Conservation (phyloP, 2,888 invertebrate species). For the Pandemis cinnamomeana region DNA sequence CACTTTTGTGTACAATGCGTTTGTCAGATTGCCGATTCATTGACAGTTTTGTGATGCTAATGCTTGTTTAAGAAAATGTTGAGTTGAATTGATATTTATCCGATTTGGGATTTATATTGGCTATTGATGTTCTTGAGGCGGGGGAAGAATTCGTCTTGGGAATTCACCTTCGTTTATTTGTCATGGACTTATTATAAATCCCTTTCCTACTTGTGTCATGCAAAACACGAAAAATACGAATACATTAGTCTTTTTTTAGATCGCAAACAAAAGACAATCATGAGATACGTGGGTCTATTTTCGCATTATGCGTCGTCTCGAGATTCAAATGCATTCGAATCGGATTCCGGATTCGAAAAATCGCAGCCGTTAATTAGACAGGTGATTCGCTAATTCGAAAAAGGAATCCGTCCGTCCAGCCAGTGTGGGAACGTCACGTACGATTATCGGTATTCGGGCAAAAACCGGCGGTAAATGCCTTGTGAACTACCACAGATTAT, state of each 20-base stretch:
- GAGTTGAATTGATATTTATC: conserved; percentile 36
- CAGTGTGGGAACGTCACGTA: conserved; percentile 83
- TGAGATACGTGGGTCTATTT: not conserved
- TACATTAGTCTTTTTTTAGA: not conserved
- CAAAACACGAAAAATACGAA: not conserved
- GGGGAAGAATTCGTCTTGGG: not conserved
- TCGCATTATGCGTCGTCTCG: conserved; percentile 22
- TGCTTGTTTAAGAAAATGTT: conserved; percentile 51
- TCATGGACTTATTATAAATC: conserved; percentile 1
- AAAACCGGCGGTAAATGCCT: conserved; percentile 64
- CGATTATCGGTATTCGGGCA: conserved; percentile 76
- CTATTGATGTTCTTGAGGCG: conserved; percentile 14
- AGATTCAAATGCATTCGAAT: conserved; percentile 45
- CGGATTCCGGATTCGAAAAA: conserved; percentile 64
- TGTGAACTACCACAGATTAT: conserved; percentile 43
- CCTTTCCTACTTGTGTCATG: not conserved
- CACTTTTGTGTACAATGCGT: conserved; percentile 80
- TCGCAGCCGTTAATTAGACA: conserved; percentile 76
- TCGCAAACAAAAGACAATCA: not conserved
- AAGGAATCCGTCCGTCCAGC: conserved; percentile 71
- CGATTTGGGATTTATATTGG: conserved; percentile 35
- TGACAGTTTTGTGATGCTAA: conserved; percentile 82
- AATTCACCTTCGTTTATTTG: not conserved
- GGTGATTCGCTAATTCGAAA: conserved; percentile 82
- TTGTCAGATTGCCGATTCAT: conserved; percentile 82